Base-by-base conservation (phyloP, 1,140 invertebrate species). In the Ceratosolen solmsi region DNA sequence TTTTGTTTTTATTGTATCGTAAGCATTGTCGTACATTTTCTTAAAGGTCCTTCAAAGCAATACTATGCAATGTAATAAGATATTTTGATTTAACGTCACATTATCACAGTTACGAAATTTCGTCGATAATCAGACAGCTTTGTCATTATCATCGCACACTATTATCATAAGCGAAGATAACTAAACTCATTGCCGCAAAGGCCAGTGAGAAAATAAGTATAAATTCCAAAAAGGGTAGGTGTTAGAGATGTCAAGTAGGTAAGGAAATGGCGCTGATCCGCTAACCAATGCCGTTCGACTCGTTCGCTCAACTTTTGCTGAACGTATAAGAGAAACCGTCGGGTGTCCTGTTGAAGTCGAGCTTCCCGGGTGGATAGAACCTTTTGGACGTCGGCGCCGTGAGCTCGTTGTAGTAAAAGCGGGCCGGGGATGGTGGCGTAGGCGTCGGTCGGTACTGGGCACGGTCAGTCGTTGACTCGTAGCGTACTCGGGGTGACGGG, bases 241-340 rank as follows among this genome's bases (percentile, higher is more conserved):
- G 41, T 8, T 13, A 46, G 13, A 46, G 41, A 46, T 46, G 13
- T 5, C n/a, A 46, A 13, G 41, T 5, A 46, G 13, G 13, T 46
- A 46, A 46, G 41, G 5, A 46, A 20, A 17, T 5, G 33, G 33
- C 33, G 30, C 63, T 27, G 9, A 60, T 60, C 13, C 11, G 27
- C 58, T 30, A 7, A 60, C 1, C 17, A 20, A 13, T 17, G 27
- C 60, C 13, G 54, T 5, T 22, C 54, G 54, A 5, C 54, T 4
- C 41, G 41, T 13, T 20, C 17, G 1, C 17, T 77, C 38, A 90
- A 60, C 82, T 89, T 88, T 95, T 96, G 91, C 94, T 95, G 92
- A 96, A 96, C 68, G 93, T 95, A 90, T 96, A 97, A 84, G 95
- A 95, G 90, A 94, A 96, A 82, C 96, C 96, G 87, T 96, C 96